Evolutionary conservation across 30 jellyfish, hydroid and myxozoan genomes (phyloP).

Genomic region (Nemopilema nomurai): DNA sequence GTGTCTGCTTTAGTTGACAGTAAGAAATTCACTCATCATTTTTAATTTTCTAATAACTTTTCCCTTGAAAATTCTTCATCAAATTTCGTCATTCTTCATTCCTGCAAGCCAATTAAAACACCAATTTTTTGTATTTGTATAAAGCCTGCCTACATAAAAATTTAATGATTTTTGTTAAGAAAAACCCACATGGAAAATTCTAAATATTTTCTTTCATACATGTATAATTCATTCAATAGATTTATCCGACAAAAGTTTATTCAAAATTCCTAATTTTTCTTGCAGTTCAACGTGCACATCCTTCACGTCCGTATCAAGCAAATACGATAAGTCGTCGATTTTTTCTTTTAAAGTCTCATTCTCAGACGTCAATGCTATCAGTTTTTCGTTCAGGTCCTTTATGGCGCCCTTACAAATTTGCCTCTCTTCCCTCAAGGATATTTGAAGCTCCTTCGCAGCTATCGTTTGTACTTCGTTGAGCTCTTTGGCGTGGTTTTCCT

Average conservation of each 20-base stretch:
- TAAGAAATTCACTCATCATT: too few species aligned
- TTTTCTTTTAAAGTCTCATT: slow-evolving; percentile 41
- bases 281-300: slow-evolving; percentile 37
- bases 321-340: slow-evolving; percentile 18
- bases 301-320: slow-evolving; percentile 20
- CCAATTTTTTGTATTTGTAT: too few species aligned
- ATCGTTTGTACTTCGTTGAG: slow-evolving; percentile 37
- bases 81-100: too few species aligned
- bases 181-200: too few species aligned
- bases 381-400: slow-evolving; percentile 47
- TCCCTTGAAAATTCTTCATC: too few species aligned
- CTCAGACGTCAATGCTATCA: slow-evolving; percentile 22
- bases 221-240: neutral
- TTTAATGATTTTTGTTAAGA: too few species aligned
- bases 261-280: slow-evolving; percentile 25
- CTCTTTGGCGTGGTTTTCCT: slow-evolving; percentile 30
- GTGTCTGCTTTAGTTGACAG: too few species aligned
- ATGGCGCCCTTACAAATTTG: slow-evolving; percentile 36
- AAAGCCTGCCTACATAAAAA: too few species aligned
- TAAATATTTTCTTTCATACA: too few species aligned
- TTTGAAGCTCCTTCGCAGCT: slow-evolving; percentile 70
- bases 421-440: slow-evolving; percentile 54
- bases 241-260: slow-evolving; percentile 16
- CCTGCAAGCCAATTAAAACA: too few species aligned
- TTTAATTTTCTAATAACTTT: too few species aligned